These are phyloP conservation scores for Gadus macrocephalus DNA, from an alignment of 2,113 vertebrate genomes.

Conservation along the genomic window DNA sequence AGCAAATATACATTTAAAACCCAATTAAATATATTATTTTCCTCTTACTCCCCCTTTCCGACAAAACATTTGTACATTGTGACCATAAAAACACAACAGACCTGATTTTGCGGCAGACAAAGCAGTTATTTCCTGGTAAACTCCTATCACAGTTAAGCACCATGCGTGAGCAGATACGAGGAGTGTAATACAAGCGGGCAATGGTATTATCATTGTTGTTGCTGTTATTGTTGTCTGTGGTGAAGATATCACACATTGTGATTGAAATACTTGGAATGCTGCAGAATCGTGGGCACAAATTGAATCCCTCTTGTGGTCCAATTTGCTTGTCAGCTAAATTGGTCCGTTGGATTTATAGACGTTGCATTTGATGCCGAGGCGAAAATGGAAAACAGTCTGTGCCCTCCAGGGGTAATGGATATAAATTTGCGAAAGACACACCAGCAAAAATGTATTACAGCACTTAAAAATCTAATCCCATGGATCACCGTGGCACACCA, in stretches of 20 bases:
- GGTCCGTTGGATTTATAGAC: slow-evolving; percentile 22
- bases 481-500: slow-evolving; percentile 27
- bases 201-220: background rate
- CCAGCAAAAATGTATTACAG: slow-evolving; percentile 36
- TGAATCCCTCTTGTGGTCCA: slow-evolving; percentile 8
- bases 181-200: background rate
- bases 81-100: background rate
- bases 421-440: slow-evolving; percentile 41
- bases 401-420: slow-evolving; percentile 31
- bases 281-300: slow-evolving; percentile 36
- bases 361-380: slow-evolving; percentile 10
- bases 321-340: slow-evolving; percentile 33
- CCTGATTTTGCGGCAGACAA: background rate
- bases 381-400: slow-evolving; percentile 37
- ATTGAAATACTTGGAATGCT: slow-evolving; percentile 12
- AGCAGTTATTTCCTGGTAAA: background rate
- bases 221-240: slow-evolving; percentile 12
- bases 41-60: too few species aligned
- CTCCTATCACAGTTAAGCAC: background rate
- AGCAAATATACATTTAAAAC: too few species aligned
- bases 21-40: too few species aligned
- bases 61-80: too few species aligned
- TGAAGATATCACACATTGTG: slow-evolving; percentile 2
- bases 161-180: background rate
- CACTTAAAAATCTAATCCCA: slow-evolving; percentile 22